Percentiles rank a stretch among this genome's conserved stretches.
phyloP scores from a whole-genome alignment of 2,888 invertebrate species.

The Zelleria hepariella region DNA sequence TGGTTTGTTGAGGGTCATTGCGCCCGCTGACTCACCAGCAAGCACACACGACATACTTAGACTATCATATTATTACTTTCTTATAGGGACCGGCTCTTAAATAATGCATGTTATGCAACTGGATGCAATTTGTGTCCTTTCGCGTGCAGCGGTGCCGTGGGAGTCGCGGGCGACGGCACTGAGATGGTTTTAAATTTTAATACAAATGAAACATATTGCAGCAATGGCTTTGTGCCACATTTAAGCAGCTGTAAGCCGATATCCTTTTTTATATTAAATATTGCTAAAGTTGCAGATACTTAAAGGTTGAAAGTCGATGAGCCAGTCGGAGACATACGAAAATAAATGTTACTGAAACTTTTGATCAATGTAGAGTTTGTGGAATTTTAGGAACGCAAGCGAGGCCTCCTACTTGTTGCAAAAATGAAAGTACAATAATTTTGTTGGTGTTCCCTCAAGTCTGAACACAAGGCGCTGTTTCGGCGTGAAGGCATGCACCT shows the following conservation, averaged over 20 bases:
- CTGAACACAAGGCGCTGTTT: neutral
- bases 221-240: neutral
- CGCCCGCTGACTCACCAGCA: conserved; percentile 57
- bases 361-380: neutral
- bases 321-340: neutral
- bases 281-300: neutral
- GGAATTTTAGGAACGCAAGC: neutral
- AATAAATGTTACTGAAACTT: neutral
- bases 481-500: conserved; percentile 52
- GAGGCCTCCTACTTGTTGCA: neutral
- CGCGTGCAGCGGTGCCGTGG: conserved; percentile 9
- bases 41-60: conserved; percentile 54
- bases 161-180: conserved; percentile 4
- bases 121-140: conserved; percentile 56
- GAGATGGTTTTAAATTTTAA: conserved; percentile 3
- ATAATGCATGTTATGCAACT: conserved; percentile 70
- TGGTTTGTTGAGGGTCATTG: conserved; percentile 54
- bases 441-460: neutral
- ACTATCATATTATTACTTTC: conserved; percentile 67
- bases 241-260: neutral
- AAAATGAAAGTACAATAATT: neutral
- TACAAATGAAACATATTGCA: neutral
- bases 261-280: neutral
- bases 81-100: conserved; percentile 65
- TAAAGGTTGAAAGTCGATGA: neutral